Evolutionary conservation across 2,113 vertebrate genomes (phyloP).

Genomic region (Psophia crepitans): DNA sequence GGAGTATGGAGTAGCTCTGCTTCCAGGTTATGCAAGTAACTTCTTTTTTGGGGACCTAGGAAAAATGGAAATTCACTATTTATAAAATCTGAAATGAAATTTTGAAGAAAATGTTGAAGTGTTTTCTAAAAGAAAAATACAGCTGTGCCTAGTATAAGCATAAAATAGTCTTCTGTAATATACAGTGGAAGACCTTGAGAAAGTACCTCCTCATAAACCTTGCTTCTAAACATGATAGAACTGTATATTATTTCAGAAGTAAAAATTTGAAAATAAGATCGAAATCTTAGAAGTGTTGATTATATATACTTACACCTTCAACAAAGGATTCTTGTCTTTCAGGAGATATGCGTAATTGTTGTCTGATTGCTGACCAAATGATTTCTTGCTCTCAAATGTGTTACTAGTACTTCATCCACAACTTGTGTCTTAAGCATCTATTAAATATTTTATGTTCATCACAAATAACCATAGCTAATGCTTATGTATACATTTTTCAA

Average conservation of each 20-base stretch:
- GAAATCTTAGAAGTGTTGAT: background rate
- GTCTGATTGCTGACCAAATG: background rate
- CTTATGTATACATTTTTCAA: background rate
- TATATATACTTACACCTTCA: background rate
- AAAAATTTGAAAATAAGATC: background rate
- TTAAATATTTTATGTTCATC: conserved; percentile 10
- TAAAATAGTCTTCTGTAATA: background rate
- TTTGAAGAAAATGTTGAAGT: background rate
- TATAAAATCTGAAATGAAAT: background rate
- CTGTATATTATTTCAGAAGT: background rate
- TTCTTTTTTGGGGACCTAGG: background rate
- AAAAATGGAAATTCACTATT: background rate
- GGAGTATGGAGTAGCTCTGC: background rate
- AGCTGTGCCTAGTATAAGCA: background rate
- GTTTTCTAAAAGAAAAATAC: background rate
- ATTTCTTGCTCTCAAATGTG: background rate
- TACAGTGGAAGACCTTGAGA: background rate
- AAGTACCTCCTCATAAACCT: background rate
- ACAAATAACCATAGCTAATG: background rate
- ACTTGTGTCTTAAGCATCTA: background rate
- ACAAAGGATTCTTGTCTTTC: background rate
- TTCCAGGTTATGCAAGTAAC: background rate
- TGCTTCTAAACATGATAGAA: background rate
- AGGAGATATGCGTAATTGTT: background rate
- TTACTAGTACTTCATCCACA: background rate